Evolutionary conservation across 2,888 invertebrate species (phyloP).

Genomic region (Lithophane socia): DNA sequence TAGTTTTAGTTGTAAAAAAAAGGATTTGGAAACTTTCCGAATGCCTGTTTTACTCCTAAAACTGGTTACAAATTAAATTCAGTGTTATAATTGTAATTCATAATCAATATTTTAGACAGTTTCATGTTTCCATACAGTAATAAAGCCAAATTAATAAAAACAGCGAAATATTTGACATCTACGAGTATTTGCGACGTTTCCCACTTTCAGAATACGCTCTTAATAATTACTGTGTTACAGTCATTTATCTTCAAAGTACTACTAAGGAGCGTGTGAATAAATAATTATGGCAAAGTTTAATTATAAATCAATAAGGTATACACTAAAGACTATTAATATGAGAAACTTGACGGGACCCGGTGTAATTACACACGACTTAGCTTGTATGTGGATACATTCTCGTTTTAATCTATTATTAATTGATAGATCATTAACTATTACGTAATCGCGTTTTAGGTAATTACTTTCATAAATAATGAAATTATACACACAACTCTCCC

Average conservation of each 20-base stretch:
- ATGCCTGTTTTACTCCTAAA: too few species aligned
- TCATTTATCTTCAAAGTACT: slow-evolving; percentile 27
- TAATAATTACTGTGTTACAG: slow-evolving; percentile 9
- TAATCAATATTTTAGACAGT: too few species aligned
- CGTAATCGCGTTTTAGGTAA: slow-evolving; percentile 10
- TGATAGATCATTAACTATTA: slow-evolving; percentile 19
- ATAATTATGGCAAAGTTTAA: slow-evolving; percentile 46
- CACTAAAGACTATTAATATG: slow-evolving; percentile 46
- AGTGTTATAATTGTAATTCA: too few species aligned
- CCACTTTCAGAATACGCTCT: too few species aligned
- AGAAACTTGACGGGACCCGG: slow-evolving; percentile 35
- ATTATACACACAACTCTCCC: background rate
- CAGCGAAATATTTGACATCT: too few species aligned
- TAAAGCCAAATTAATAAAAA: too few species aligned
- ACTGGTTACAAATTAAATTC: too few species aligned
- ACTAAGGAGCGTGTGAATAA: slow-evolving; percentile 21
- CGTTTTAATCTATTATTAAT: slow-evolving; percentile 32
- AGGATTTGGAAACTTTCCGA: too few species aligned
- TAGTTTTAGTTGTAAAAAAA: too few species aligned
- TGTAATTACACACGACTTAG: slow-evolving; percentile 45
- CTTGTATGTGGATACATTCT: slow-evolving; percentile 20
- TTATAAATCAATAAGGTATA: slow-evolving; percentile 43
- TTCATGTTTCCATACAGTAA: too few species aligned
- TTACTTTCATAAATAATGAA: background rate
- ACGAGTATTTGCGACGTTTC: too few species aligned